phyloP scores from a whole-genome alignment of 2,888 invertebrate genomes.

The Mythimna loreyi region DNA sequence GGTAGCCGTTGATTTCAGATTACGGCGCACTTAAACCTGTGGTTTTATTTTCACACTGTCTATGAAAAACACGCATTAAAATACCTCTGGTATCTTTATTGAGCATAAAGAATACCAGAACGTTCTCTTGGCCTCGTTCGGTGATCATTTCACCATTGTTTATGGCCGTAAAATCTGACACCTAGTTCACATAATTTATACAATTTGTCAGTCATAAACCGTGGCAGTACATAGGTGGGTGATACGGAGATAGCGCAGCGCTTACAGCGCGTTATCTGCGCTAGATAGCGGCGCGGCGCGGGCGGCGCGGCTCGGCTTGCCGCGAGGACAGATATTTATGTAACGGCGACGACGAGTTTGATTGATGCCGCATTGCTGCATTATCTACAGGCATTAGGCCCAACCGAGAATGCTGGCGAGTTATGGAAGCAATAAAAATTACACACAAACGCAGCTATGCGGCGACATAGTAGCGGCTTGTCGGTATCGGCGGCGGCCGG shows the following conservation, averaged over 20 bases:
- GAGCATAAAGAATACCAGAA: constrained; percentile 57
- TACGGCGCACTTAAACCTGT: constrained; percentile 38
- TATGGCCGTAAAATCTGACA: constrained; percentile 63
- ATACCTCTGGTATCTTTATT: constrained; percentile 63
- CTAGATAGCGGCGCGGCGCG: constrained; percentile 47
- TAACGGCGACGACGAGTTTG: constrained; percentile 56
- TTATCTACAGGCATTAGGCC: constrained; percentile 61
- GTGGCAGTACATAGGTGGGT: constrained; percentile 44
- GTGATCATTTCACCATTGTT: constrained; percentile 65
- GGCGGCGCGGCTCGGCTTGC: constrained; percentile 34
- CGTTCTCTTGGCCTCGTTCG: constrained; percentile 58
- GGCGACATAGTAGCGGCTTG: constrained; percentile 16
- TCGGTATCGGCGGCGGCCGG: constrained; percentile 8
- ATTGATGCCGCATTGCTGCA: constrained; percentile 65
- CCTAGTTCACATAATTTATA: constrained; percentile 60
- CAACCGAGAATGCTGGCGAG: constrained; percentile 55
- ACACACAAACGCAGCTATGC: constrained; percentile 28
- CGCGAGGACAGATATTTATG: constrained; percentile 48
- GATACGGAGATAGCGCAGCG: constrained; percentile 48
- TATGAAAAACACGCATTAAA: constrained; percentile 63
- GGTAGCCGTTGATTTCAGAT: constrained; percentile 52
- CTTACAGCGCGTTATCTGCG: constrained; percentile 67
- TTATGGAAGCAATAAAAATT: constrained; percentile 60
- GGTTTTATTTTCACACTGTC: constrained; percentile 62
- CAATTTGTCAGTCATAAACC: constrained; percentile 64